phyloP scores from a whole-genome alignment of 2,888 invertebrate species.

The Phorcus lineatus region DNA sequence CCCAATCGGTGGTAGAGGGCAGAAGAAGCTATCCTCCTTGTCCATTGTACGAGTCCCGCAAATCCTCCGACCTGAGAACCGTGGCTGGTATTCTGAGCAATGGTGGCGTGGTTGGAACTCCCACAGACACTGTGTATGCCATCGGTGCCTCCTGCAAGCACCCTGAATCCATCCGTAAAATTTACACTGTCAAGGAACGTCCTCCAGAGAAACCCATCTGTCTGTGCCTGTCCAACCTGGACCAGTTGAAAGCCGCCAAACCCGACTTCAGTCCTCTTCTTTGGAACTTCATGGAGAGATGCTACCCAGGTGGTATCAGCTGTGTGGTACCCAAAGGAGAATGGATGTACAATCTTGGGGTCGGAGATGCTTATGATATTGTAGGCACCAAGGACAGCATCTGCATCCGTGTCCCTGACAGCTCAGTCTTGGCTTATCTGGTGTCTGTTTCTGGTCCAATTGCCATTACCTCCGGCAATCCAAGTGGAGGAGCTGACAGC shows the following conservation, averaged over 20 bases:
- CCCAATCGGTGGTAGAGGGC: conserved; percentile 36
- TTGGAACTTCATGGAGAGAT: conserved; percentile 55
- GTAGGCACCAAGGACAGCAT: conserved; percentile 54
- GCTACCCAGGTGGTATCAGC: conserved; percentile 59
- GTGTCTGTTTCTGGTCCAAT: conserved; percentile 54
- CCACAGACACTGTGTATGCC: conserved; percentile 63
- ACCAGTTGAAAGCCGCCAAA: conserved; percentile 49
- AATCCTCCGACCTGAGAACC: conserved; percentile 43
- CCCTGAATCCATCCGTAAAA: conserved; percentile 51
- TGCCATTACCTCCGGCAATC: conserved; percentile 59
- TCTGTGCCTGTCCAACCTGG: conserved; percentile 55
- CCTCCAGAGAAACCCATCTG: conserved; percentile 63
- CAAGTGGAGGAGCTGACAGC: conserved; percentile 59
- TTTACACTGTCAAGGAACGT: conserved; percentile 53
- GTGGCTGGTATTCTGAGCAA: conserved; percentile 47
- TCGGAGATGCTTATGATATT: conserved; percentile 42
- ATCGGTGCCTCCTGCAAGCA: conserved; percentile 54
- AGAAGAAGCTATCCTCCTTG: conserved; percentile 37
- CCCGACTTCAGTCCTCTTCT: conserved; percentile 54
- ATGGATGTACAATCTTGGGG: conserved; percentile 49
- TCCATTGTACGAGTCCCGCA: conserved; percentile 47
- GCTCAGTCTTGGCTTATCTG: conserved; percentile 54
- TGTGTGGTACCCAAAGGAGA: conserved; percentile 58
- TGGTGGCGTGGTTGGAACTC: conserved; percentile 55
- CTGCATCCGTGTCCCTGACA: conserved; percentile 57